These are phyloP conservation scores for Labroides dimidiatus DNA, from an alignment of 2,797 vertebrate genomes.

Conservation along the genomic window DNA sequence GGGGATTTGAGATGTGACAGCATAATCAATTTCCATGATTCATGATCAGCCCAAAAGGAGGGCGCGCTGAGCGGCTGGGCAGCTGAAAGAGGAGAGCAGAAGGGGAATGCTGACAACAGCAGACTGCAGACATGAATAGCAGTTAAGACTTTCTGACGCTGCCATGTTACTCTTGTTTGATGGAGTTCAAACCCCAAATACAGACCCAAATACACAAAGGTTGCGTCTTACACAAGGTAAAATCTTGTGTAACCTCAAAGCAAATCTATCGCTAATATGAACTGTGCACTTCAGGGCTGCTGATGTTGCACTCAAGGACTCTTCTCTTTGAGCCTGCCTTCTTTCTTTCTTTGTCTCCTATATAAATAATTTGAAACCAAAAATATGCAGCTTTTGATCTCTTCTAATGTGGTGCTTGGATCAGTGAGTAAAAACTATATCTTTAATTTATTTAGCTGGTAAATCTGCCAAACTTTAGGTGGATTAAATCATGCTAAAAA, in stretches of 20 bases:
- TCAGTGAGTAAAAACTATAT: not conserved
- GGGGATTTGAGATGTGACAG: conserved; percentile 83
- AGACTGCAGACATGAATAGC: conserved; percentile 55
- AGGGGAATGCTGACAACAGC: conserved; percentile 76
- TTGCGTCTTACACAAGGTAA: too few species aligned
- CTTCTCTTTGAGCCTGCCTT: not conserved
- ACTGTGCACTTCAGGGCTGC: not conserved
- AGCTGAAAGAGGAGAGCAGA: conserved; percentile 74
- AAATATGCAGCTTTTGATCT: too few species aligned
- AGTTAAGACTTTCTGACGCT: conserved; percentile 32
- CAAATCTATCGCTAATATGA: too few species aligned
- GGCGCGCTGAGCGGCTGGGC: conserved; percentile 65
- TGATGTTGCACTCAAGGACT: not conserved
- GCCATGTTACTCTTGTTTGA: conserved; percentile 22
- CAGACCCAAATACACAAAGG: too few species aligned
- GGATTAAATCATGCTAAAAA: conserved; percentile 1
- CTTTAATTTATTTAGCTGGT: not conserved
- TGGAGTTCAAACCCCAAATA: conserved; percentile 31
- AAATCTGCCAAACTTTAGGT: not conserved
- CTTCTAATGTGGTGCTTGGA: not conserved
- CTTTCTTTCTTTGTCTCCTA: not conserved
- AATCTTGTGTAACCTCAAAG: not conserved
- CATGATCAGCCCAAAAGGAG: conserved; percentile 73
- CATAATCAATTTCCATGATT: conserved; percentile 85
- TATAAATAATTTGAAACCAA: not conserved